Percentiles rank a stretch among this genome's conserved stretches.
Evolutionary conservation across 2,888 invertebrate genomes (phyloP).

Genomic region (Phlogophora meticulosa): DNA sequence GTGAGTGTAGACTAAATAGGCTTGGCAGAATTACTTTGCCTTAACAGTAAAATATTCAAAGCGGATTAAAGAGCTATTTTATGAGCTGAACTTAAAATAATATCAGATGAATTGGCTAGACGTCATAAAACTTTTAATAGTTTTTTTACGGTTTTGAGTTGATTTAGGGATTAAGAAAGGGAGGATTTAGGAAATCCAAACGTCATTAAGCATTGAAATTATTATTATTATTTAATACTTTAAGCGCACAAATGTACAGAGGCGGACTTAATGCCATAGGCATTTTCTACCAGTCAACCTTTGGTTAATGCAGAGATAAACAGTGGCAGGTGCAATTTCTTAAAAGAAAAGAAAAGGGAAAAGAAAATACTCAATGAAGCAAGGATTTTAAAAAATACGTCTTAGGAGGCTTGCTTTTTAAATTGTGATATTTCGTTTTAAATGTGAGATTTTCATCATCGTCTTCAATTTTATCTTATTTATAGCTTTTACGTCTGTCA

Average conservation of each 20-base stretch:
- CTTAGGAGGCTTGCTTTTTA: neutral
- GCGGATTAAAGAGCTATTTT: neutral
- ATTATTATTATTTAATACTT: no score
- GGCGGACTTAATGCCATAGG: no score
- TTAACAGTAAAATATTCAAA: neutral
- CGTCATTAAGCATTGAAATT: no score
- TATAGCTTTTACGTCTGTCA: constrained; percentile 1
- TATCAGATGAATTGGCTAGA: constrained; percentile 1
- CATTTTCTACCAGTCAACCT: no score
- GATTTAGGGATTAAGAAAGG: neutral
- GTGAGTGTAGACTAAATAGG: neutral
- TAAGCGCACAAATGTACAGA: no score
- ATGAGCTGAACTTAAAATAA: neutral
- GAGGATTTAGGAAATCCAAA: no score
- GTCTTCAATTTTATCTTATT: constrained; percentile 12
- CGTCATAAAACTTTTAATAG: constrained; percentile 3
- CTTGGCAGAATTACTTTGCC: neutral
- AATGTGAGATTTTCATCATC: neutral
- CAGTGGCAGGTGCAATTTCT: no score
- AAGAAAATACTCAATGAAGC: no score
- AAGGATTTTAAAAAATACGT: neutral
- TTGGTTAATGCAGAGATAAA: no score
- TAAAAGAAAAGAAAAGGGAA: no score
- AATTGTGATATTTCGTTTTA: neutral
- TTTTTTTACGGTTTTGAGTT: neutral